These are phyloP conservation scores for Phacellophora camtschatica DNA, from an alignment of 30 jellyfish, hydroid and myxozoan genomes.

Conservation along the genomic window DNA sequence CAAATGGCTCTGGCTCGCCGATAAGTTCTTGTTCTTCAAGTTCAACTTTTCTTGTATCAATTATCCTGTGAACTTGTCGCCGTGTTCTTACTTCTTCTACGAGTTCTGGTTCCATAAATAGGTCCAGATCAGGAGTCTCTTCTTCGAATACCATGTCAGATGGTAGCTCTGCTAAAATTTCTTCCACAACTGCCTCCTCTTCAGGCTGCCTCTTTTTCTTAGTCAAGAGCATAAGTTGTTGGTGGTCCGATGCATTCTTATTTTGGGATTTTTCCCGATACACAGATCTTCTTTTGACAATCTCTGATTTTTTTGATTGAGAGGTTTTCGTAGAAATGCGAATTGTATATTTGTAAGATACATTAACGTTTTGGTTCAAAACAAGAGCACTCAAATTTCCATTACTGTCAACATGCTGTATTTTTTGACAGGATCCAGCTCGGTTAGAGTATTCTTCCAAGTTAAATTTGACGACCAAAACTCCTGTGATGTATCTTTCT, in stretches of 20 bases:
- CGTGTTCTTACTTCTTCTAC: conserved; percentile 8
- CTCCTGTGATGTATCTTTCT: neutral
- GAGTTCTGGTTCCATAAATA: conserved; percentile 45
- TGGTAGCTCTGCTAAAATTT: conserved; percentile 66
- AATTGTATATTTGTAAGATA: neutral
- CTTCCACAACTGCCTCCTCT: conserved; percentile 46
- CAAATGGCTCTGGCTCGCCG: conserved; percentile 37
- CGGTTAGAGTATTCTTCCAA: neutral
- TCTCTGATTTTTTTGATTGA: neutral
- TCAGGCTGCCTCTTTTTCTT: conserved; percentile 28
- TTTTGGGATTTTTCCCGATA: neutral
- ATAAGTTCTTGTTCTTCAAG: conserved; percentile 2
- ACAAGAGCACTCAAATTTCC: neutral
- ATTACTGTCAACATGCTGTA: conserved; percentile 1
- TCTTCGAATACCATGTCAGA: conserved; percentile 22
- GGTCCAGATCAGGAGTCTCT: conserved; percentile 7
- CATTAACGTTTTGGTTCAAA: neutral
- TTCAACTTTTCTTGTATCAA: neutral
- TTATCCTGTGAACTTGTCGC: conserved; percentile 45
- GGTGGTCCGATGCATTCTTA: too few relatives aligned
- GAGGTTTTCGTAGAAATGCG: neutral
- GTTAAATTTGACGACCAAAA: neutral
- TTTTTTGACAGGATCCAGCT: neutral
- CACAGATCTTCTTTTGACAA: neutral
- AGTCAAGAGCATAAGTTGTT: too few relatives aligned